Evolutionary conservation across 2,888 invertebrate genomes (phyloP), one percentile per base, ranked within the genome.

Genomic region (Bhutanitis thaidina): DNA sequence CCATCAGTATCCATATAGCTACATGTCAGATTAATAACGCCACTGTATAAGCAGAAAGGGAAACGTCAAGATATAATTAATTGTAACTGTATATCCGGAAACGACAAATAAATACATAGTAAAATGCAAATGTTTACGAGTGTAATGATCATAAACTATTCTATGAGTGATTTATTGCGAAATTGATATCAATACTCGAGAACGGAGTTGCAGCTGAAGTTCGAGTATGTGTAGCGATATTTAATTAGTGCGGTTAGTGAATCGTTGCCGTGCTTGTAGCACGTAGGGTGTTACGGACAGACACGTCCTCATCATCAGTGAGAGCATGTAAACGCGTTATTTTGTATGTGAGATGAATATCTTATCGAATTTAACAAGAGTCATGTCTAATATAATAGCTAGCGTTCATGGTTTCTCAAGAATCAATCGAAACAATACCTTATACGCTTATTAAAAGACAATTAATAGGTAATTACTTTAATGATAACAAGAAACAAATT

Each of bases 211-310:
- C 77, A 77, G 61, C 62, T 61, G 20, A n/a, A n/a, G 49, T 57
- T 48, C 65, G 71, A 73, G 62, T 70, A 65, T 63, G 67, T 59
- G 59, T 66, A 57, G 63, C 57, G 64, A 61, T 69, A 62, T 70
- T 62, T 78, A 81, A 82, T 78, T 75, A 74, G 66, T 67, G 73
- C 59, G 73, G 76, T 80, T 80, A 80, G 69, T 71, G 69, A 64
- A 64, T 69, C 67, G 66, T 69, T 69, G 66, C 57, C 57, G 60
- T 58, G 62, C 59, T 13, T 55, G 57, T 61, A 66, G 60, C 54
- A 61, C 55, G 55, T 43, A 53, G 55, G 54, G 64, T 64, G 65
- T 62, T 57, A 65, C 59, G 55, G 54, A 63, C 61, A 62, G 58
- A 66, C 77, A 73, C 76, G 79, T 74, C 62, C 65, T 56, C 54